These are phyloP conservation scores for Alethe diademata DNA, from an alignment of 2,113 vertebrate species.

Conservation along the genomic window DNA sequence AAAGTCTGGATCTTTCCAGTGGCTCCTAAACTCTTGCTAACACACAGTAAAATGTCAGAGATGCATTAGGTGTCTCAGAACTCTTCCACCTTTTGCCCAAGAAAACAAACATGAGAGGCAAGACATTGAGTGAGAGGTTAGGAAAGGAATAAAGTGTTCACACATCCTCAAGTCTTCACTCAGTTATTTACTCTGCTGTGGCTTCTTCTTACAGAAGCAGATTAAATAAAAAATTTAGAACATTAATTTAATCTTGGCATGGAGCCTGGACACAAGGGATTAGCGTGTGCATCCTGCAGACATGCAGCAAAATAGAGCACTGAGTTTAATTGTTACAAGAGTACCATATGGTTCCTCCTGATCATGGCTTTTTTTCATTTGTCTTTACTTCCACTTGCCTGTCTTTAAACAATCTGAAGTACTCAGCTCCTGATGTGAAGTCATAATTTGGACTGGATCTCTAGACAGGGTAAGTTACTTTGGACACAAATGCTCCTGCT, in stretches of 20 bases:
- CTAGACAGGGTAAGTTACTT: not conserved
- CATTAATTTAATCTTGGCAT: constrained; percentile 41
- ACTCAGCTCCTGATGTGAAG: not conserved
- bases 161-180: not conserved
- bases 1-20: not conserved
- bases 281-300: constrained; percentile 48
- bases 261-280: not conserved
- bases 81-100: not conserved
- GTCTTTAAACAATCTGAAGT: not conserved
- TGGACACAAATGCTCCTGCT: not conserved
- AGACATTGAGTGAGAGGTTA: not conserved
- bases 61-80: rapidly evolving
- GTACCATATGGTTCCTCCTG: constrained; percentile 27
- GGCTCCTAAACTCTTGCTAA: not conserved
- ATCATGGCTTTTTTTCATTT: not conserved
- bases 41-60: not conserved
- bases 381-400: not conserved
- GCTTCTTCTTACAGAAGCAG: not conserved
- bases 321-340: constrained; percentile 22
- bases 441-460: not conserved
- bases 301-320: not conserved
- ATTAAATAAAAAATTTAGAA: constrained; percentile 44
- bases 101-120: not conserved
- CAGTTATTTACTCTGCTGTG: not conserved
- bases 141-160: not conserved